Percentiles rank a stretch among this genome's conserved stretches.
phyloP scores from a whole-genome alignment of 2,113 vertebrate genomes.

The Archocentrus centrarchus region DNA sequence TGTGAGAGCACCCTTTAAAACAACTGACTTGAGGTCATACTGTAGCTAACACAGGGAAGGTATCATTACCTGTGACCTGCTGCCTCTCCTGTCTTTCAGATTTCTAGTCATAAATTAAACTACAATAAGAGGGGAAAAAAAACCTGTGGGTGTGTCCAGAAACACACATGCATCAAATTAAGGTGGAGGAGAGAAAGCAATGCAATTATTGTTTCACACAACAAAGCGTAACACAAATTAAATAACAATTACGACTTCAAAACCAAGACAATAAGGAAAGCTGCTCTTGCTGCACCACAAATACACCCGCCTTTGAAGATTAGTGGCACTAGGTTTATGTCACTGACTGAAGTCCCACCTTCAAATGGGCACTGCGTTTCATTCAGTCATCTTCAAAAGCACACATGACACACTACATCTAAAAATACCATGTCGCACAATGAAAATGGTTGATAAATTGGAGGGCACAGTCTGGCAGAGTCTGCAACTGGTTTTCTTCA shows the following conservation, averaged over 20 bases:
- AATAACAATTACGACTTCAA: slow-evolving; percentile 77
- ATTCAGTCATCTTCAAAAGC: slow-evolving; percentile 71
- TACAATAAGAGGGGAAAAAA: neutral
- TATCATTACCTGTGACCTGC: neutral
- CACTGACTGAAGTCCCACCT: slow-evolving; percentile 66
- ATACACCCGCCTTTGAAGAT: slow-evolving; percentile 69
- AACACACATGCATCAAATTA: slow-evolving; percentile 56
- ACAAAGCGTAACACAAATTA: slow-evolving; percentile 76
- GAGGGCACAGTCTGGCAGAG: neutral
- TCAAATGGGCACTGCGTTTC: slow-evolving; percentile 62
- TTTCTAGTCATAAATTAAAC: slow-evolving; percentile 26
- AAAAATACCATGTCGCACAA: slow-evolving; percentile 51
- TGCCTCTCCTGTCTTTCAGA: neutral
- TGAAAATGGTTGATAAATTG: slow-evolving; percentile 38
- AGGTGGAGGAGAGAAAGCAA: slow-evolving; percentile 42
- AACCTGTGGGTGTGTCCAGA: slow-evolving; percentile 33
- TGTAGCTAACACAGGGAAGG: neutral
- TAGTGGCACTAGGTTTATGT: slow-evolving; percentile 56
- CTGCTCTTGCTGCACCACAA: slow-evolving; percentile 47
- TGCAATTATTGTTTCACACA: slow-evolving; percentile 81
- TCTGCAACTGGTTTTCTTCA: slow-evolving; percentile 32
- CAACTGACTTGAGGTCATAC: neutral
- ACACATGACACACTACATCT: slow-evolving; percentile 52
- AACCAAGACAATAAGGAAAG: slow-evolving; percentile 49
- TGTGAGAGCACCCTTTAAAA: too few relatives aligned